These are phyloP conservation scores for Coreius guichenoti DNA, from an alignment of 2,797 vertebrate genomes.

Conservation along the genomic window DNA sequence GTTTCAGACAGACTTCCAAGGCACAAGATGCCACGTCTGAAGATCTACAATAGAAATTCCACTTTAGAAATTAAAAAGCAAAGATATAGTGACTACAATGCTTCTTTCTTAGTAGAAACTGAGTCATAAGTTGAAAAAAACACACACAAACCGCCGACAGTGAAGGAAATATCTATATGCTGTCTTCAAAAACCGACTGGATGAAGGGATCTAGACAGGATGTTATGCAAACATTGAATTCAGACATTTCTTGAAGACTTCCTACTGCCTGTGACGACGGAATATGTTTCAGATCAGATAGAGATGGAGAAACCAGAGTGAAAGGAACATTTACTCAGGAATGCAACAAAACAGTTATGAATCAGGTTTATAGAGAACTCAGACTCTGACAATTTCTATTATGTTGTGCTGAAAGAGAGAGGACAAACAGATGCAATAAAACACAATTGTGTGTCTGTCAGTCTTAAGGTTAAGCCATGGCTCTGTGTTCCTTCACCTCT, in stretches of 20 bases:
- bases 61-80: neutral
- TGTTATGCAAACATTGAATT: constrained; percentile 7
- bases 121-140: neutral
- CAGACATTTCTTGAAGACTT: neutral
- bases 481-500: constrained; percentile 41
- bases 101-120: neutral
- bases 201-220: neutral
- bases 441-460: constrained; percentile 47
- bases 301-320: neutral
- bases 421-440: constrained; percentile 52
- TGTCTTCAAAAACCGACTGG: neutral
- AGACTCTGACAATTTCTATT: constrained; percentile 7
- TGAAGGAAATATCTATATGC: neutral
- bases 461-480: constrained; percentile 49
- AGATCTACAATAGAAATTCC: neutral
- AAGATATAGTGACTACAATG: neutral
- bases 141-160: neutral
- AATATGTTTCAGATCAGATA: neutral
- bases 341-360: constrained; percentile 10
- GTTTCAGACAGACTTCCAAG: neutral
- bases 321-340: neutral
- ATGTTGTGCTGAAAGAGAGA: neutral
- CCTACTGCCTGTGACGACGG: neutral
- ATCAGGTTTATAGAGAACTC: constrained; percentile 12
- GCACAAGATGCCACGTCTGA: neutral